These are phyloP conservation scores for Tokudaia tokunoshimensis DNA, from an alignment of 2,797 vertebrate genomes.

Conservation along the genomic window DNA sequence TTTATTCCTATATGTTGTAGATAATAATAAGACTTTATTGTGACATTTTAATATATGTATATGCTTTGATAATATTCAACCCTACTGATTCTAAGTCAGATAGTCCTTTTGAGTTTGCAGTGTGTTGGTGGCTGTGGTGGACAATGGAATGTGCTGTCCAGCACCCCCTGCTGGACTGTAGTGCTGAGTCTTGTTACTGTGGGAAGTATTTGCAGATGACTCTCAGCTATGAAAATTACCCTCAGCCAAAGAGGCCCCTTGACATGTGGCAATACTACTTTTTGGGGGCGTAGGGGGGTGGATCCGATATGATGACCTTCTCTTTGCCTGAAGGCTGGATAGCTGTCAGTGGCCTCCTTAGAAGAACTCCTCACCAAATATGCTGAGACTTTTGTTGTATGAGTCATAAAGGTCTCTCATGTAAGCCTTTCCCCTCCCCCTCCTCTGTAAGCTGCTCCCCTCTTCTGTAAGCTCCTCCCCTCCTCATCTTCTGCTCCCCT, in stretches of 20 bases:
- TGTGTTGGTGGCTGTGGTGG: neutral
- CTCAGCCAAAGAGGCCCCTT: neutral
- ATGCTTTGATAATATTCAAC: neutral
- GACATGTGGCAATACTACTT: neutral
- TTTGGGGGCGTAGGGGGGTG: neutral
- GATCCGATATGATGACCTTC: neutral
- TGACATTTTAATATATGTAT: neutral
- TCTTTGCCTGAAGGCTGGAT: neutral
- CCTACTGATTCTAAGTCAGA: neutral
- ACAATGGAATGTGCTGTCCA: too few relatives aligned
- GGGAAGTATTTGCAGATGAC: neutral
- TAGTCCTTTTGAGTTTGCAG: neutral
- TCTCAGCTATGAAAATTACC: neutral
- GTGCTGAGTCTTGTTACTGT: neutral
- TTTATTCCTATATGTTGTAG: neutral
- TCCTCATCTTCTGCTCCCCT: neutral
- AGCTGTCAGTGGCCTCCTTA: neutral
- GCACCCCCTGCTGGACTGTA: neutral
- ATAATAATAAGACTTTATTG: neutral
- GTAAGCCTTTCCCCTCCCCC: neutral
- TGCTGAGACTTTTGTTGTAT: neutral
- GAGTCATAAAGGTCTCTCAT: neutral
- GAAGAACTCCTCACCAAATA: rapidly evolving
- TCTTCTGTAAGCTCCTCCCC: too few relatives aligned
- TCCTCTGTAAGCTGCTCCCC: neutral